These are phyloP conservation scores for Magallana nippona DNA, from an alignment of 2,888 invertebrate species.

Conservation along the genomic window DNA sequence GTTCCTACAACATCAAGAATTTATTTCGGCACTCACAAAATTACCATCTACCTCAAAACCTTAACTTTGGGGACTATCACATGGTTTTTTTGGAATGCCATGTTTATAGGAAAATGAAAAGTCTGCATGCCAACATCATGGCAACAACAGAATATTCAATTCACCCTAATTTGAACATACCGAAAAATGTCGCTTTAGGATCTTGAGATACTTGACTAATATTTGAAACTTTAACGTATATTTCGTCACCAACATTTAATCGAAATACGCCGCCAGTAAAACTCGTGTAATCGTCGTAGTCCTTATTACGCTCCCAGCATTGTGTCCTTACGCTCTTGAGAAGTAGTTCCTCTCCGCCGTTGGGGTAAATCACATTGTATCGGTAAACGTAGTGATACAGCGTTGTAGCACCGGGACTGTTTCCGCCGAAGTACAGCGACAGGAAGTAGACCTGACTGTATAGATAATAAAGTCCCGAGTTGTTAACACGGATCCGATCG, in stretches of 20 bases:
- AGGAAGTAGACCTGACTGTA: conserved; percentile 64
- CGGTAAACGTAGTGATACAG: conserved; percentile 61
- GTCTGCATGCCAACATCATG: not conserved
- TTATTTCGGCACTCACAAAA: too few relatives aligned
- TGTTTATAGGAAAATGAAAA: too few relatives aligned
- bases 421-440: conserved; percentile 50
- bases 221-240: conserved; percentile 60
- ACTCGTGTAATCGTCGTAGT: conserved; percentile 60
- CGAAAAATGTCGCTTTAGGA: conserved; percentile 49
- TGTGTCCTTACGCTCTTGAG: conserved; percentile 60
- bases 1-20: too few relatives aligned
- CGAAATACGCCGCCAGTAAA: conserved; percentile 58
- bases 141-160: not conserved
- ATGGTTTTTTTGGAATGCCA: too few relatives aligned
- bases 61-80: too few relatives aligned
- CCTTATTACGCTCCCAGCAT: conserved; percentile 59
- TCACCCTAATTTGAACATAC: conserved; percentile 47
- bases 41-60: too few relatives aligned
- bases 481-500: conserved; percentile 55
- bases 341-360: conserved; percentile 58
- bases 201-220: conserved; percentile 48
- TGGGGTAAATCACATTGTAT: conserved; percentile 58
- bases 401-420: conserved; percentile 26
- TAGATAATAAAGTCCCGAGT: conserved; percentile 60
- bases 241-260: conserved; percentile 57